Percentiles rank a stretch among this genome's conserved stretches.
These are phyloP conservation scores for Euwallacea fornicatus DNA, from an alignment of 1,140 invertebrate genomes.

Conservation along the genomic window DNA sequence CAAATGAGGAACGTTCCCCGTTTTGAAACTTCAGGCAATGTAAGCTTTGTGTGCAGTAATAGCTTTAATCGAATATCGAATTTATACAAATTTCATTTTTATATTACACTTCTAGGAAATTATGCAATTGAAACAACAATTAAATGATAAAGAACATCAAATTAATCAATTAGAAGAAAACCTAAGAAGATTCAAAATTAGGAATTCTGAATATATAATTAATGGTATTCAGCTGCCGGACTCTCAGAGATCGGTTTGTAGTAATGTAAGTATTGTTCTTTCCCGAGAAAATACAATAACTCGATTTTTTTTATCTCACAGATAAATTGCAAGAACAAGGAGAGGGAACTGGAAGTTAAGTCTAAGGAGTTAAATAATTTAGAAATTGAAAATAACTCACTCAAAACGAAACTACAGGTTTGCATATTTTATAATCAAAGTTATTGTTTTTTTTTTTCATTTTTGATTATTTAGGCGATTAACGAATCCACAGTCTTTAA, in stretches of 20 bases:
- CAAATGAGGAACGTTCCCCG: constrained; percentile 49
- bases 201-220: background rate
- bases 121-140: constrained; percentile 27
- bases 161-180: constrained; percentile 55
- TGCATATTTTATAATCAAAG: constrained; percentile 22
- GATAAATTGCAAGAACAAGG: constrained; percentile 53
- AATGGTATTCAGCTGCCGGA: too few relatives aligned
- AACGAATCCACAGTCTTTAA: constrained; percentile 20
- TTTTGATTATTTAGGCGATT: constrained; percentile 6
- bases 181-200: constrained; percentile 51
- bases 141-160: constrained; percentile 52
- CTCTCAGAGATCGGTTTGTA: constrained; percentile 36
- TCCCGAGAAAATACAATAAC: too few relatives aligned
- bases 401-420: constrained; percentile 59
- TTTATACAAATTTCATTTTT: too few relatives aligned
- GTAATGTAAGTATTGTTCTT: constrained; percentile 17
- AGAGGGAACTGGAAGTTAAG: constrained; percentile 59
- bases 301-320: too few relatives aligned
- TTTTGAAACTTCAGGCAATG: constrained; percentile 46
- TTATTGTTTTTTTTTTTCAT: background rate
- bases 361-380: constrained; percentile 58
- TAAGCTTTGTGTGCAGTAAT: constrained; percentile 41
- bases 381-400: constrained; percentile 59
- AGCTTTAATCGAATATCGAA: too few relatives aligned
- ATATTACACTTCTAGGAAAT: constrained; percentile 14